These are phyloP conservation scores for Porites lutea DNA, from an alignment of 64 coral and sea anemone species.

Conservation along the genomic window DNA sequence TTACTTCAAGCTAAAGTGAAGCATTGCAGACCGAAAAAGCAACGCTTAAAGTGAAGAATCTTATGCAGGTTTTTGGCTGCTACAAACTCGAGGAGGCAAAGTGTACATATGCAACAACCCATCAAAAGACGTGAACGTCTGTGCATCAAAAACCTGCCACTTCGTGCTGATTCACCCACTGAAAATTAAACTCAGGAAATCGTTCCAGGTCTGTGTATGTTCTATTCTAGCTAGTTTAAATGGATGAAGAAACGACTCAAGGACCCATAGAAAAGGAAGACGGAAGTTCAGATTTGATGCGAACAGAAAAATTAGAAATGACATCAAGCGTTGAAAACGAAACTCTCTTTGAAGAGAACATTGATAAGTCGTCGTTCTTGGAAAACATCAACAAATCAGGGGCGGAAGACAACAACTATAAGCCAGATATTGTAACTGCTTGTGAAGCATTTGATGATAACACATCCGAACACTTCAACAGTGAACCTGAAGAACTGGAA, in stretches of 20 bases:
- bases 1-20: background rate
- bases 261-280: background rate
- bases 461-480: background rate
- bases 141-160: background rate
- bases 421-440: too few relatives aligned
- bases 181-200: background rate
- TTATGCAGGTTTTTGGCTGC: background rate
- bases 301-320: background rate
- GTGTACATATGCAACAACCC: background rate
- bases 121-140: background rate
- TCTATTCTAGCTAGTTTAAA: background rate
- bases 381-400: background rate
- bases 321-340: background rate
- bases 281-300: background rate
- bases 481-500: background rate
- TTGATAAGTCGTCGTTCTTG: background rate
- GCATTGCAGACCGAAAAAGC: background rate
- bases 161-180: background rate
- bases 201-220: background rate
- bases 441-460: background rate
- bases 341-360: background rate
- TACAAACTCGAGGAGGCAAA: background rate
- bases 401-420: background rate
- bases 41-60: background rate
- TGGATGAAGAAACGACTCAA: background rate